Evolutionary conservation across 2,888 invertebrate species (phyloP), one percentile per base, ranked within the genome.

Genomic region (Dynastes hyllus): DNA sequence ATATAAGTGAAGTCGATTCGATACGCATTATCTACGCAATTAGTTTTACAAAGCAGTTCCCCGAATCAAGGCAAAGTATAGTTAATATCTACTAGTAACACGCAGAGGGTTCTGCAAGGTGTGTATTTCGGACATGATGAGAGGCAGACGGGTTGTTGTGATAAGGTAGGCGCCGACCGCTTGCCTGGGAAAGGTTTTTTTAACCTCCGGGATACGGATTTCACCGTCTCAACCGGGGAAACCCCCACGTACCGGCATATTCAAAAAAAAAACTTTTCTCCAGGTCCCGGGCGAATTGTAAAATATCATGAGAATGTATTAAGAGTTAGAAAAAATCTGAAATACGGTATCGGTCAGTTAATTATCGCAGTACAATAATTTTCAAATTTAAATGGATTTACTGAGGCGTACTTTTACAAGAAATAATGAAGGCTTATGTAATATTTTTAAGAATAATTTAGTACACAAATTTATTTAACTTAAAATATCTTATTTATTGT

Each of bases 121-220:
- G 76, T 66, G 37, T 66, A 66, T 76, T 76, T 76, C 76, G 76
- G 76, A 53, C 76, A 32, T 77, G 67, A 58, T 22, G 55, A 58
- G 16, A 58, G 22, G 55, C 66, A 76, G 78, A 78, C 71, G 61
- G 78, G 78, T 78, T 78, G 53, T 51, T 63, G 58, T 83, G 84
- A 84, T 84, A 84, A 83, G 83, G 80, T 77, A 79, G 84, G 84
- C 84, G 84, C 84, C 84, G 83, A 81, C 83, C 81, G 80, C 80
- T 82, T 79, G 81, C 78, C 80, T 80, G n/a, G n/a, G n/a, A n/a
- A n/a, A n/a, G n/a, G n/a, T n/a, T n/a, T n/a, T n/a, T n/a, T n/a
- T n/a, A n/a, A n/a, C 78, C 80, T 80, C 83, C 79, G 58, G 58
- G 40, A 58, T 58, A 70, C 32, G 51, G 51, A 32, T 65, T 29